Base-by-base conservation (phyloP, 2,888 invertebrate genomes). In the Nephrocerus scutellatus region DNA sequence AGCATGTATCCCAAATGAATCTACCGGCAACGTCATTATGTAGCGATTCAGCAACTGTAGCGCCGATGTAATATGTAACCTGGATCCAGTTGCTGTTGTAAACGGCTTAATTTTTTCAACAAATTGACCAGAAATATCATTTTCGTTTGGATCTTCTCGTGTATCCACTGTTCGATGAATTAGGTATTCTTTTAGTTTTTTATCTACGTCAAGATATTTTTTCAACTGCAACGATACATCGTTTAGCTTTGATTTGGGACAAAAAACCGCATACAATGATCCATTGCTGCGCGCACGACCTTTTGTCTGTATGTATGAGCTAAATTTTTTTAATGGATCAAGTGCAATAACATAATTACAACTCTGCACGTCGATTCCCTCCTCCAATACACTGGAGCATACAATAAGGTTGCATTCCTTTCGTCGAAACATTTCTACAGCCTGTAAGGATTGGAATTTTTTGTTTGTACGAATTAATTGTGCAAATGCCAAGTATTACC, bases 221-320 rank as follows among this genome's bases (percentile, higher is more conserved):
- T 5, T 0, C 41, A 79, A 76, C 54, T 66, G 69, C 1, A 25
- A 4, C 0, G 43, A 1, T 25, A 67, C 68, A 19, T 61, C 57
- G 0, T 1, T 0, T 2, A 16, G 10, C 0, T 76, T 66, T 0
- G 32, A 3, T 1, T 50, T 37, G 3, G 72, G 57, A 0, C 77
- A 50, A 52, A 84, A 58, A 16, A 84, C 63, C 0, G 76, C 68
- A 50, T 73, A 87, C 8, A 66, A 64, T n/a, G 86, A 80, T 0
- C 72, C 62, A 4, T 60, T 56, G 50, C 74, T 72, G n/a, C 86
- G 73, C 0, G 93, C 93, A 38, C 95, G 75, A 2, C 77, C 91
- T 75, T 91, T 90, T 44, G 89, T 85, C 66, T 92, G 91, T 24
- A 93, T 77, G 57, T 92, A 95, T 0, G 86, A 82, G 32, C 87